phyloP scores from a whole-genome alignment of 2,113 vertebrate genomes.

The Globicephala melas region DNA sequence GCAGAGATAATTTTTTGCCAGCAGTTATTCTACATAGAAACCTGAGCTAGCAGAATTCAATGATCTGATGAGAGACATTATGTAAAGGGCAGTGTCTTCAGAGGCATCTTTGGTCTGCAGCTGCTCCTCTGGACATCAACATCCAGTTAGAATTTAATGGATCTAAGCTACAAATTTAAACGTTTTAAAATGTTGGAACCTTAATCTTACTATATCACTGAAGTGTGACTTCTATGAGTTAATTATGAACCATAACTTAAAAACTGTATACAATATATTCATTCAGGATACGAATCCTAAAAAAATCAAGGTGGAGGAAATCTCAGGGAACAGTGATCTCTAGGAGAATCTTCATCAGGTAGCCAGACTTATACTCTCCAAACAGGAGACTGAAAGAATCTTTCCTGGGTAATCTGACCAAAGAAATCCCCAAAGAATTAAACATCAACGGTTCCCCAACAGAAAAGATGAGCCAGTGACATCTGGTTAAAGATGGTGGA shows the following conservation, averaged over 20 bases:
- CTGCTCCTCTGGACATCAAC: neutral
- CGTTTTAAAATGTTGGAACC: neutral
- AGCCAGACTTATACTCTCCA: neutral
- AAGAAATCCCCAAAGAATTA: neutral
- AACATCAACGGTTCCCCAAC: neutral
- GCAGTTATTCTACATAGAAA: neutral
- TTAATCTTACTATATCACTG: neutral
- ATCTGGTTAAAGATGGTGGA: neutral
- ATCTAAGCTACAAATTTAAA: neutral
- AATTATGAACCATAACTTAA: neutral
- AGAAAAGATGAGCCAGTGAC: neutral
- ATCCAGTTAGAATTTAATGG: neutral
- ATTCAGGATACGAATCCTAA: neutral
- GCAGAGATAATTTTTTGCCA: neutral
- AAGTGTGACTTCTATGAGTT: neutral
- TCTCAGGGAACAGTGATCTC: neutral
- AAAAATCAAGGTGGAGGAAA: neutral
- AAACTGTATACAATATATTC: neutral
- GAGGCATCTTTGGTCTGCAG: neutral
- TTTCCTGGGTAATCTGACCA: neutral
- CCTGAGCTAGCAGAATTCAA: neutral
- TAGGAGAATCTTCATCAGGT: neutral
- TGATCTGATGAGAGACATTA: neutral
- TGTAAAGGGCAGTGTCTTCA: neutral
- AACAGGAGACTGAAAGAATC: neutral